phyloP scores from a whole-genome alignment of 2,888 invertebrate species.

The Archips xylosteana region DNA sequence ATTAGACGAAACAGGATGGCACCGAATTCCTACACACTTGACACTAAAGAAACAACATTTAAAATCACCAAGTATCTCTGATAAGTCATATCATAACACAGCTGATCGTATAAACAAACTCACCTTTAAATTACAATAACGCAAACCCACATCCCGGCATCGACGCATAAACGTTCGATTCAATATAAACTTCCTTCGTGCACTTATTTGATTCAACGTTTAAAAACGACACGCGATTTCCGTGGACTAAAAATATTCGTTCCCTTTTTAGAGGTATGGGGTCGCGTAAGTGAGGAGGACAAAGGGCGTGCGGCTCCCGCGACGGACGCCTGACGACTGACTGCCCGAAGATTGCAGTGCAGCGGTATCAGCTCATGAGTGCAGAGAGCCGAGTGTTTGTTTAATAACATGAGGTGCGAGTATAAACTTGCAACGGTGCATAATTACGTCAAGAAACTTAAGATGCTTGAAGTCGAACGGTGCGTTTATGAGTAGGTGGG shows the following conservation, averaged over 20 bases:
- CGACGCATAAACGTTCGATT: constrained; percentile 62
- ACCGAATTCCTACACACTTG: neutral
- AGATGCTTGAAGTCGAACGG: neutral
- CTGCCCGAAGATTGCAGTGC: constrained; percentile 38
- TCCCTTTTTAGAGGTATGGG: constrained; percentile 65
- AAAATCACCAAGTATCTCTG: constrained; percentile 26
- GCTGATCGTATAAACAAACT: constrained; percentile 77
- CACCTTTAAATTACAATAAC: constrained; percentile 60
- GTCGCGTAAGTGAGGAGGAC: constrained; percentile 61
- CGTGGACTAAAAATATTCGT: constrained; percentile 72
- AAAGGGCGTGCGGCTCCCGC: constrained; percentile 72
- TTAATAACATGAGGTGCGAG: constrained; percentile 34
- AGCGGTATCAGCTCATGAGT: constrained; percentile 28
- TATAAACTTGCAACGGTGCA: constrained; percentile 31
- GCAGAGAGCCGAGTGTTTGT: constrained; percentile 28
- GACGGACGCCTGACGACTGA: constrained; percentile 70
- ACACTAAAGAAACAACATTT: neutral
- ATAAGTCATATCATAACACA: constrained; percentile 51
- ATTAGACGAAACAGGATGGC: neutral
- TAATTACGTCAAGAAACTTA: constrained; percentile 7
- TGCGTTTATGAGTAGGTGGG: neutral
- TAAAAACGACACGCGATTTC: constrained; percentile 65
- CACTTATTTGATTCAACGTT: constrained; percentile 50
- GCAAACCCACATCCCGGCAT: constrained; percentile 65
- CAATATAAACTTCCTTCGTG: constrained; percentile 59